Conservation (phyloP, 2,888 invertebrate species). For the Volucella inanis region DNA sequence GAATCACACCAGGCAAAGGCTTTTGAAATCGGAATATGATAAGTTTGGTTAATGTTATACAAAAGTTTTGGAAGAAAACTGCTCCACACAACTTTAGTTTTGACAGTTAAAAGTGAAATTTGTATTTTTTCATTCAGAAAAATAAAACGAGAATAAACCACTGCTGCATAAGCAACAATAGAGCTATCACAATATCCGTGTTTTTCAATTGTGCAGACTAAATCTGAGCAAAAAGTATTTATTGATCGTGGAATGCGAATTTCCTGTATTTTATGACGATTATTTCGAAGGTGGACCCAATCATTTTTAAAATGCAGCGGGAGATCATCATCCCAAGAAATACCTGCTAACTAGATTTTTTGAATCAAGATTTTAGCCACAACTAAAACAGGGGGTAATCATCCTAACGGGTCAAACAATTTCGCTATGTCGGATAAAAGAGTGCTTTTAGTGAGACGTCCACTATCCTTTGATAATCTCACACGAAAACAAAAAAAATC, state of each 20-base stretch:
- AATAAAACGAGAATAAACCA: background rate
- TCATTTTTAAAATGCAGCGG: background rate
- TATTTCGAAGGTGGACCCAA: background rate
- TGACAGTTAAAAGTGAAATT: background rate
- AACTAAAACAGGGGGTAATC: too few relatives aligned
- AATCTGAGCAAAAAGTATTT: background rate
- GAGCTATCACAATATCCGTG: conserved; percentile 13
- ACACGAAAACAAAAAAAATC: conserved; percentile 16
- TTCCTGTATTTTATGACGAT: background rate
- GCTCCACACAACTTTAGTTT: background rate
- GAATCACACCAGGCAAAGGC: background rate
- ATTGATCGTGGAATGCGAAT: background rate
- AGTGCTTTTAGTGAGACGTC: background rate
- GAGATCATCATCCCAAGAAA: conserved; percentile 5
- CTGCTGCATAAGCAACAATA: background rate
- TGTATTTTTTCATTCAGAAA: background rate
- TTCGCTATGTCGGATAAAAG: background rate
- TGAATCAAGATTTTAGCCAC: background rate
- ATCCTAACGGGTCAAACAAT: too few relatives aligned
- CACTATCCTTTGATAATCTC: background rate
- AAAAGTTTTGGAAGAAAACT: background rate
- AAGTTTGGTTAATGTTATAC: background rate
- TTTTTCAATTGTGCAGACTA: background rate
- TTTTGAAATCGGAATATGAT: background rate
- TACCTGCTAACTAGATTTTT: conserved; percentile 7